phyloP scores from a whole-genome alignment of 2,113 vertebrate genomes.

The Tympanuchus pallidicinctus region DNA sequence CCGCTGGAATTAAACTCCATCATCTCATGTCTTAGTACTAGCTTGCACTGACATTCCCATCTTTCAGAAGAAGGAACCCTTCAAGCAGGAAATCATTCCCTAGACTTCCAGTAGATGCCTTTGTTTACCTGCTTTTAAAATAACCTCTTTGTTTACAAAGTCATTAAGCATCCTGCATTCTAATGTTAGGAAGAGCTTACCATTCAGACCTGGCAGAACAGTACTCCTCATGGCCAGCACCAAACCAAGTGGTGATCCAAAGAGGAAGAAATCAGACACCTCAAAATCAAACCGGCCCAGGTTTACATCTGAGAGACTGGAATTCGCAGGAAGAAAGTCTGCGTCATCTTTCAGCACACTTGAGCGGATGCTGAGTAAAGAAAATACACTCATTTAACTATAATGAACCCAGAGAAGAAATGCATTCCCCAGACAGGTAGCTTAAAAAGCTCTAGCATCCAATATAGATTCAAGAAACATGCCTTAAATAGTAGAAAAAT shows the following conservation, averaged over 20 bases:
- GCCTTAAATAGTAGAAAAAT: not conserved
- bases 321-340: slow-evolving; percentile 76
- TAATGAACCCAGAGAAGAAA: not conserved
- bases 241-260: slow-evolving; percentile 93
- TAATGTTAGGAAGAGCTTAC: slow-evolving; percentile 72
- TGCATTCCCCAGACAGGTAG: not conserved
- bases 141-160: not conserved
- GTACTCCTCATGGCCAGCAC: slow-evolving; percentile 97
- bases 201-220: slow-evolving; percentile 89
- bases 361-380: slow-evolving; percentile 76
- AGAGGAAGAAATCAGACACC: slow-evolving; percentile 95
- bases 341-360: slow-evolving; percentile 86
- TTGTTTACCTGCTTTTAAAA: not conserved
- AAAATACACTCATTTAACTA: slow-evolving; percentile 1
- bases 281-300: slow-evolving; percentile 93
- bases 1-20: not conserved
- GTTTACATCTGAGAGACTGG: slow-evolving; percentile 81
- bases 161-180: not conserved
- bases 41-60: not conserved
- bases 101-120: not conserved
- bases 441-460: not conserved
- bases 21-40: not conserved
- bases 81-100: not conserved
- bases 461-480: not conserved
- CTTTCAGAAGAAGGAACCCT: not conserved